Evolutionary conservation across 2,113 vertebrate genomes (phyloP), one percentile per base, ranked within the genome.

Genomic region (Riparia riparia): DNA sequence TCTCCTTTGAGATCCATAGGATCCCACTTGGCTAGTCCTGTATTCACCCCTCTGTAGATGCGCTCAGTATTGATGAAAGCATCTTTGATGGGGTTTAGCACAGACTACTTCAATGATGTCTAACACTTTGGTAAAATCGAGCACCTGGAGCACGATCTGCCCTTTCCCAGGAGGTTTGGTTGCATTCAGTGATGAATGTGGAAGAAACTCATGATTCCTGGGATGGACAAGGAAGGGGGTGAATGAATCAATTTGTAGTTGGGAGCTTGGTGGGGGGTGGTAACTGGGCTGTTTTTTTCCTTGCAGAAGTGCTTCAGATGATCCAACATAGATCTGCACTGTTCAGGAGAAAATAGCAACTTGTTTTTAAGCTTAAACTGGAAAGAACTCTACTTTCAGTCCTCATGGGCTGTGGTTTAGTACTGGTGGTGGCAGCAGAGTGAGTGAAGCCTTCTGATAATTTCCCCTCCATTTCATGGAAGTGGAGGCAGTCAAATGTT

Each of bases 181-280:
- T 82, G 44, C 3, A 0, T 66, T 82, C 32, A 25, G 21, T 50
- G 26, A 32, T 28, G 29, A 17, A 64, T 64, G 15, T 72, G 41
- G 80, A 72, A 61, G 53, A 93, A 91, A 85, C 29, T 60, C 31
- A 0, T 42, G 28, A 17, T 41, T 90, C 4, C 19, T 76, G 53
- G 11, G 26, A 8, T 82, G 41, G 26, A 0, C 0, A 13, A 68
- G 24, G 16, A 12, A 78, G 17, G 5, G 6, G 9, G n/a, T 53
- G 37, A 74, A 71, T 57, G 3, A 71, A 53, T 79, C 53, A 17
- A 6, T 87, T 91, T 76, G 78, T 7, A 53, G 2, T 3, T 85
- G 49, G 24, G 44, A 82, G 17, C 0, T 0, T 25, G 58, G 50
- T 34, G 17, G 31, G 11, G 37, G 37, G 41, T 42, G 13, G 8